These are phyloP conservation scores for Scaptomyza hsui DNA, from an alignment of 1,140 invertebrate species.

Conservation along the genomic window DNA sequence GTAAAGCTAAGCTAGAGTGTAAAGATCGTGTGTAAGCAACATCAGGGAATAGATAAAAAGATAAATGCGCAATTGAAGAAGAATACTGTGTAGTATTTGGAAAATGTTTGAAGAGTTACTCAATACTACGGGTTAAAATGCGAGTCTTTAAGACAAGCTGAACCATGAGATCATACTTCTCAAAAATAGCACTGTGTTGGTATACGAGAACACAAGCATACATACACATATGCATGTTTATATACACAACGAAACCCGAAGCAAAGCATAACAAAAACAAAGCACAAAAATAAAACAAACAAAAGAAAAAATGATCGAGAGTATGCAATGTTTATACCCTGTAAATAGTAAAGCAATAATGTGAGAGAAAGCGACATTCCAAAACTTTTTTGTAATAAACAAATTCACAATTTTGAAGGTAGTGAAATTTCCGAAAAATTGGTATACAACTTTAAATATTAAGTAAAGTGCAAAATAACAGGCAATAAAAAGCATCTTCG, in stretches of 20 bases:
- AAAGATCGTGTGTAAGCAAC: background rate
- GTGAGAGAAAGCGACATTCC: no score
- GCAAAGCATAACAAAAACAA: constrained; percentile 70
- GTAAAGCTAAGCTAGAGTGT: no score
- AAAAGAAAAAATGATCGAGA: constrained; percentile 2
- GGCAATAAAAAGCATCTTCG: no score
- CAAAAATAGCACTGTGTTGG: constrained; percentile 70
- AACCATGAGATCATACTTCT: constrained; percentile 75
- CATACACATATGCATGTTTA: constrained; percentile 44
- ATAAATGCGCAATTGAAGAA: constrained; percentile 8
- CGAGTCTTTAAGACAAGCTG: constrained; percentile 65
- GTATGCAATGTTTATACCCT: background rate
- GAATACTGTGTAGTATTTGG: constrained; percentile 15
- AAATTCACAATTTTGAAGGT: no score
- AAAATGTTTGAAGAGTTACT: constrained; percentile 25
- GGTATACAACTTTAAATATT: no score
- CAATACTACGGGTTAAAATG: constrained; percentile 48
- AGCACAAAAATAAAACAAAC: constrained; percentile 42
- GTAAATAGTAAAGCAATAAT: background rate
- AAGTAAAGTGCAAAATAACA: no score
- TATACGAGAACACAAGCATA: constrained; percentile 56
- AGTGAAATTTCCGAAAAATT: no score
- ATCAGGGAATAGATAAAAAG: background rate
- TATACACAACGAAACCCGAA: constrained; percentile 44
- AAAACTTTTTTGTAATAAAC: no score